A percentile compares a stretch with the other conserved stretches of the same genome.
Conservation (phyloP, 2,888 invertebrate species). For the Stenodera caucasica region DNA sequence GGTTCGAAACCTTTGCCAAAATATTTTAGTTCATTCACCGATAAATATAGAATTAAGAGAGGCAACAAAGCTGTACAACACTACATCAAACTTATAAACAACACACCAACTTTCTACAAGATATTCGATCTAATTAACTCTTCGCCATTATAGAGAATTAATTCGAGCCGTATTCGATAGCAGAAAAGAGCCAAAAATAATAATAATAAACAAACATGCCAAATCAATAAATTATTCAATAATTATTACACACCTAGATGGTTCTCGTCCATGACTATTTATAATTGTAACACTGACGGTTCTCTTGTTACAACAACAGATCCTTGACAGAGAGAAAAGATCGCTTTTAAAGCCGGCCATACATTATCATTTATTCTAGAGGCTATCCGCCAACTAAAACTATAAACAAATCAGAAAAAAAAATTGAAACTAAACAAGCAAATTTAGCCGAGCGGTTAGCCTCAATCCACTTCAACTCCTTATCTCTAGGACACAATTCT, state of each 20-base stretch:
- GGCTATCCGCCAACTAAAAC: too few species aligned
- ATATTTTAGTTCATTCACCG: conserved; percentile 45
- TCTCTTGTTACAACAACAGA: conserved; percentile 31
- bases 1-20: conserved; percentile 33
- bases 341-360: conserved; percentile 10
- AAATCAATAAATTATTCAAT: conserved; percentile 22
- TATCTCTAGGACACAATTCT: too few species aligned
- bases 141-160: too few species aligned
- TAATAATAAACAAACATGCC: conserved; percentile 24
- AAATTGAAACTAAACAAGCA: conserved; percentile 12
- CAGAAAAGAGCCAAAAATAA: conserved; percentile 14
- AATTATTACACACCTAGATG: conserved; percentile 50
- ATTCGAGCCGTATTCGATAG: too few species aligned
- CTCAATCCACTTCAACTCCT: too few species aligned
- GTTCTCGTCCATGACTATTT: conserved; percentile 49
- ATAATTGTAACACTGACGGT: conserved; percentile 28
- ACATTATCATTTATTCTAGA: background rate
- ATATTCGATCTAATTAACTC: too few species aligned
- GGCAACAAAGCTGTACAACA: conserved; percentile 6
- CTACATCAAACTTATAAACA: background rate
- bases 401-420: conserved; percentile 5
- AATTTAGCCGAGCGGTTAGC: too few species aligned
- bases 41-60: conserved; percentile 41
- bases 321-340: conserved; percentile 33
- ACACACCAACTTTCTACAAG: conserved; percentile 17